phyloP scores from a whole-genome alignment of 2,113 vertebrate species.

The Sigmodon hispidus region DNA sequence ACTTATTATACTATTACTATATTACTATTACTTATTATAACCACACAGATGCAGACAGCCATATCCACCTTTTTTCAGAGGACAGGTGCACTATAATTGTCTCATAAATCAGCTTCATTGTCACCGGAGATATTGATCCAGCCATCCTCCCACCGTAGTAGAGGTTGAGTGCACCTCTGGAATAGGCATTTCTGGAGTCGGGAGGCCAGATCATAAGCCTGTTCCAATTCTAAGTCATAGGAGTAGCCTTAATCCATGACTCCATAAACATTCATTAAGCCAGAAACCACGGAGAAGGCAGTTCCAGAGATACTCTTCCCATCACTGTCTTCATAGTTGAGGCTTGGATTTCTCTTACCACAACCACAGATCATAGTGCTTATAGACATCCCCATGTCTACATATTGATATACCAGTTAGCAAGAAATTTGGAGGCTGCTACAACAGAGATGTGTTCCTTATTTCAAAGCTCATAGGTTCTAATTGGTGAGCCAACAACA shows the following conservation, averaged over 20 bases:
- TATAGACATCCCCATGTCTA: conserved; percentile 96
- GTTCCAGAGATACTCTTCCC: conserved; percentile 92
- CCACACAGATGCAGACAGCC: background rate
- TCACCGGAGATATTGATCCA: conserved; percentile 92
- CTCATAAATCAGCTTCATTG: conserved; percentile 89
- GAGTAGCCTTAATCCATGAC: conserved; percentile 92
- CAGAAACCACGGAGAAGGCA: conserved; percentile 93
- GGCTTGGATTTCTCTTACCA: conserved; percentile 94
- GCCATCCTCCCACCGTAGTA: conserved; percentile 90
- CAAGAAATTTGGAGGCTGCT: conserved; percentile 94
- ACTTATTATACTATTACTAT: background rate
- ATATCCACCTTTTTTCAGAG: conserved; percentile 47
- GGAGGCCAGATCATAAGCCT: conserved; percentile 92
- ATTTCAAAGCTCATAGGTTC: conserved; percentile 95
- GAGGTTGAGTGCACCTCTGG: conserved; percentile 93
- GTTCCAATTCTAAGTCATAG: conserved; percentile 87
- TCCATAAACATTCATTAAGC: conserved; percentile 94
- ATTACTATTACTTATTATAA: background rate
- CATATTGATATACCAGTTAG: conserved; percentile 97
- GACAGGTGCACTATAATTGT: conserved; percentile 84
- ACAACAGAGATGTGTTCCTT: conserved; percentile 96
- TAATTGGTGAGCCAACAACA: conserved; percentile 92
- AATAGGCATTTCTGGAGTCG: conserved; percentile 93
- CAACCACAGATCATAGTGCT: conserved; percentile 96
- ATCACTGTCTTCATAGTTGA: conserved; percentile 94